These are phyloP conservation scores for Pedionomus torquatus DNA, from an alignment of 2,113 vertebrate species.

Conservation along the genomic window DNA sequence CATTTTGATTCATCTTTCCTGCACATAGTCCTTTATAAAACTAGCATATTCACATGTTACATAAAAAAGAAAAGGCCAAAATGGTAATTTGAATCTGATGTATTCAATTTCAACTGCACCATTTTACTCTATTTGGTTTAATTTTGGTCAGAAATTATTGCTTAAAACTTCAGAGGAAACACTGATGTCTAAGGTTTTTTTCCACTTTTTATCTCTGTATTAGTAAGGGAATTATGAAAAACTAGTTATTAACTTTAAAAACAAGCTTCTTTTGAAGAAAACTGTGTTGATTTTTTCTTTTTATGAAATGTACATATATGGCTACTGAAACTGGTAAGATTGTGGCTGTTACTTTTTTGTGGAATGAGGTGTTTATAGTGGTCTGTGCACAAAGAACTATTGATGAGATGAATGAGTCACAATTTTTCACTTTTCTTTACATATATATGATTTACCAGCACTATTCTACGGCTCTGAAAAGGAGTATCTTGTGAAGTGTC, in stretches of 20 bases:
- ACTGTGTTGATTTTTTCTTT: not conserved
- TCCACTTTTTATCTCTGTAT: not conserved
- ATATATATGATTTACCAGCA: not conserved
- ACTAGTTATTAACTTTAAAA: not conserved
- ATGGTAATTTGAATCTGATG: not conserved
- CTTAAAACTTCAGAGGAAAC: not conserved
- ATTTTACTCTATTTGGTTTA: not conserved
- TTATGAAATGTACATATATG: not conserved
- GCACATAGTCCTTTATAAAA: not conserved
- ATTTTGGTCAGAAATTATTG: too few relatives aligned
- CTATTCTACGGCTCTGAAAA: not conserved
- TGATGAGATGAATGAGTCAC: not conserved
- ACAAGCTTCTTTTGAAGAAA: not conserved
- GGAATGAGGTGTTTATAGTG: not conserved
- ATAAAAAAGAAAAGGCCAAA: not conserved
- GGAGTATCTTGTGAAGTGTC: not conserved
- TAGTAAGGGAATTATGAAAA: not conserved
- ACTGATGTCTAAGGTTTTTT: not conserved
- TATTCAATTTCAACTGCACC: not conserved
- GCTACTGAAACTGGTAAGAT: not conserved
- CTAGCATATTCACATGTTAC: accelerated
- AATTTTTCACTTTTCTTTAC: not conserved
- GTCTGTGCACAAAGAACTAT: not conserved
- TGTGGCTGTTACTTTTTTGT: not conserved
- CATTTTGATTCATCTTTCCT: not conserved